A percentile compares a stretch with the other conserved stretches of the same genome.
These are phyloP conservation scores for Argentina silus DNA, from an alignment of 2,797 vertebrate genomes.

Conservation along the genomic window DNA sequence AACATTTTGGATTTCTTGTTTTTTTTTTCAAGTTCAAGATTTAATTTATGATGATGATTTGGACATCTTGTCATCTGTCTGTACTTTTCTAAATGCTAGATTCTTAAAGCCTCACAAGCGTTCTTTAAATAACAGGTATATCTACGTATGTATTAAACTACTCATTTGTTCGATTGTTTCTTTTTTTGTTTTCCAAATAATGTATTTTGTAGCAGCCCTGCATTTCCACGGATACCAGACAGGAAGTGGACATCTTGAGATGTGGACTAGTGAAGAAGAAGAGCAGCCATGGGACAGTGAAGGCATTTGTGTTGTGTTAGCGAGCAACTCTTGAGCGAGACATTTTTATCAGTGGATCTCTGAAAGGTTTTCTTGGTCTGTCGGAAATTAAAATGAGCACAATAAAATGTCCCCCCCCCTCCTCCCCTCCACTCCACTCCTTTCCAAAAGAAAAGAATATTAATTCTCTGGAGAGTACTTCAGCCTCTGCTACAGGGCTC, in stretches of 20 bases:
- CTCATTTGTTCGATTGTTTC: slow-evolving; percentile 49
- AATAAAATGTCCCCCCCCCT: slow-evolving; percentile 79
- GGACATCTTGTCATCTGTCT: slow-evolving; percentile 15
- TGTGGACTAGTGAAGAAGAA: not conserved
- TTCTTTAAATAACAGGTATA: slow-evolving; percentile 68
- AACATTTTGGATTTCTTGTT: slow-evolving; percentile 60
- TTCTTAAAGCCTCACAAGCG: slow-evolving; percentile 69
- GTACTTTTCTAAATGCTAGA: slow-evolving; percentile 68
- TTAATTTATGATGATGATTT: not conserved
- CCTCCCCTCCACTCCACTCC: slow-evolving; percentile 52
- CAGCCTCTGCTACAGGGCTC: too few species aligned
- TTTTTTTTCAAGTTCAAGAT: slow-evolving; percentile 39
- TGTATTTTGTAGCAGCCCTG: not conserved
- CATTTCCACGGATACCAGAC: not conserved
- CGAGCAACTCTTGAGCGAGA: not conserved
- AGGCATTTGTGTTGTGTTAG: not conserved
- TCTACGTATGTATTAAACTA: slow-evolving; percentile 71
- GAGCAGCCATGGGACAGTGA: not conserved
- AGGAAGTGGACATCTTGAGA: not conserved
- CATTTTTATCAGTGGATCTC: not conserved
- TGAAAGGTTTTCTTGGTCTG: slow-evolving; percentile 60
- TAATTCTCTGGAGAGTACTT: not conserved
- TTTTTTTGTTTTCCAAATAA: slow-evolving; percentile 56
- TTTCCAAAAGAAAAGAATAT: not conserved
- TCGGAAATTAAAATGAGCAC: slow-evolving; percentile 83